These are phyloP conservation scores for Doris montereyensis DNA, from an alignment of 2,888 invertebrate species.

Conservation along the genomic window DNA sequence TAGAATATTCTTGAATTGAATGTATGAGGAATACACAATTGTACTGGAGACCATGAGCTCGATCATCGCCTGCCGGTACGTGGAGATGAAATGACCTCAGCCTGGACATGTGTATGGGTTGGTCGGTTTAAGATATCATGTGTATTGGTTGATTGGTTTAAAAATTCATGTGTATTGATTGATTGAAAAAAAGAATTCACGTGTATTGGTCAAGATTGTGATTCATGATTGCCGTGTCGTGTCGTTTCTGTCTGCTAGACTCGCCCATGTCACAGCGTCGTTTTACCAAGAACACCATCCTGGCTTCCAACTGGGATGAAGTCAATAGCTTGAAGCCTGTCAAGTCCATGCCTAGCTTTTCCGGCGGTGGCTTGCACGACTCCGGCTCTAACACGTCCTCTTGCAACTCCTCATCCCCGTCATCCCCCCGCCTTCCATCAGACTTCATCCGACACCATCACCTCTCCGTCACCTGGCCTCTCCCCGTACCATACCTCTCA, in stretches of 20 bases:
- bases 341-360: constrained; percentile 50
- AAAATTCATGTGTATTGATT: too few relatives aligned
- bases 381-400: constrained; percentile 92
- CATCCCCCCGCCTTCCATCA: constrained; percentile 85
- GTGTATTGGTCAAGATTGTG: neutral
- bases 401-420: constrained; percentile 96
- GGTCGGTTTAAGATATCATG: too few relatives aligned
- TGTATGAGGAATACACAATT: too few relatives aligned
- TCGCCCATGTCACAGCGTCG: constrained; percentile 56
- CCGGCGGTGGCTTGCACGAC: constrained; percentile 52
- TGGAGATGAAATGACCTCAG: too few relatives aligned
- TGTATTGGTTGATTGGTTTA: too few relatives aligned
- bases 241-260: constrained; percentile 47
- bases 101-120: too few relatives aligned
- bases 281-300: constrained; percentile 49
- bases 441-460: constrained; percentile 74
- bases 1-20: too few relatives aligned
- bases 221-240: neutral
- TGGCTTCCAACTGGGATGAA: constrained; percentile 46
- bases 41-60: too few relatives aligned
- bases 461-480: constrained; percentile 71
- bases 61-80: too few relatives aligned
- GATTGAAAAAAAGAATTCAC: neutral
- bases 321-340: constrained; percentile 48
- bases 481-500: constrained; percentile 51